These are phyloP conservation scores for Eilema griseolum DNA, from an alignment of 2,888 invertebrate species.

Conservation along the genomic window DNA sequence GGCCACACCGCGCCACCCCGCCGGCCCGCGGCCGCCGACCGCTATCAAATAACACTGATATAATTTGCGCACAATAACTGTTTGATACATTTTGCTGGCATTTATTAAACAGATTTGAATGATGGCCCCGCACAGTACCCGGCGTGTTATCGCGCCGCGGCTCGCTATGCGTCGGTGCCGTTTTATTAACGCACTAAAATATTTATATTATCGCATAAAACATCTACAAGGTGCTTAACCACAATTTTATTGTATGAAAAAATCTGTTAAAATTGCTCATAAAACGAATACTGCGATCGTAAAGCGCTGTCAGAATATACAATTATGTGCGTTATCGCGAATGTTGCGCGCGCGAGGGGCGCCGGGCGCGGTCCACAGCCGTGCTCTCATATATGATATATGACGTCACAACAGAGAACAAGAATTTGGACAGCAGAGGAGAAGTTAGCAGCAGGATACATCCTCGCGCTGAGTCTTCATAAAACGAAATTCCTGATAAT, in stretches of 20 bases:
- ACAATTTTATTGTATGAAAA: slow-evolving; percentile 19
- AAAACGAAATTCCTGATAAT: too few species aligned
- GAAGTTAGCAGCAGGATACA: too few species aligned
- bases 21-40: background rate
- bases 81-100: slow-evolving; percentile 59
- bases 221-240: slow-evolving; percentile 6
- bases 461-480: too few species aligned
- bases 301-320: background rate
- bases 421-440: too few species aligned
- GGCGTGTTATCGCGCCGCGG: background rate
- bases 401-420: too few species aligned
- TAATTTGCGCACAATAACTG: slow-evolving; percentile 59
- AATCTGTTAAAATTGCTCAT: slow-evolving; percentile 21
- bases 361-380: too few species aligned
- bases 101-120: slow-evolving; percentile 61
- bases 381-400: too few species aligned
- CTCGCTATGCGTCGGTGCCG: background rate
- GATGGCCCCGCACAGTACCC: slow-evolving; percentile 36
- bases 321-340: slow-evolving; percentile 3
- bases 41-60: slow-evolving; percentile 53
- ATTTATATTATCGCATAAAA: slow-evolving; percentile 11
- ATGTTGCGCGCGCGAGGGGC: too few species aligned
- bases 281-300: slow-evolving; percentile 17
- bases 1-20: background rate
- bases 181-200: slow-evolving; percentile 20